Evolutionary conservation across 2,888 invertebrate genomes (phyloP), one percentile per base, ranked within the genome.

Genomic region (Ctenicera cuprea): DNA sequence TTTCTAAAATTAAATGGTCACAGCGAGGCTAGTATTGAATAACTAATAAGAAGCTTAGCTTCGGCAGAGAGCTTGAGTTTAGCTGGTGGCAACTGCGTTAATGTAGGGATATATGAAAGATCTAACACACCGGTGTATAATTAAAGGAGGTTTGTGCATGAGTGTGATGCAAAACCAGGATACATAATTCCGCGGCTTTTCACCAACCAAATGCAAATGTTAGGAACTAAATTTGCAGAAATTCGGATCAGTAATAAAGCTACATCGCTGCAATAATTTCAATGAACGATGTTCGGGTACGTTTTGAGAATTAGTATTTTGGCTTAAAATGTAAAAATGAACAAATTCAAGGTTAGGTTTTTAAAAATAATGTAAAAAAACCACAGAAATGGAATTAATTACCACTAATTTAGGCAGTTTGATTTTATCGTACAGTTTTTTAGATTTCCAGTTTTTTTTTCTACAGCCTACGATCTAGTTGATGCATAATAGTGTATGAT

Each of bases 161-260:
- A 22, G 54, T 54, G 54, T 54, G 26, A 54, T 26, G 50, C 50
- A 26, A 54, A 54, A 54, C 54, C 54, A n/a, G 30, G 54, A 54
- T 54, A 54, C 54, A 54, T 54, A 33, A 54, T 54, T 54, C 22
- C 26, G 54, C 33, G 54, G 54, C 54, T 54, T 54, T 33, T 30
- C 54, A 5, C 45, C 54, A 54, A 22, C 54, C 54, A 54, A 30
- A 54, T 54, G 54, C 26, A 54, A 54, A 54, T 22, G 54, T 12
- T 26, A 33, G 5, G 33, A 54, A 54, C 14, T 54, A 30, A 30
- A 26, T 26, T 54, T 22, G 30, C 14, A 54, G 54, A 5, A 22
- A 30, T 22, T 54, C 54, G 30, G 14, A 48, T 11, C 16, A 18
- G 48, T 1, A 18, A 48, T 48, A 18, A 20, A 11, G 18, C 18